These are phyloP conservation scores for Brachionus koreanus DNA, from an alignment of 1,140 invertebrate species.

Conservation along the genomic window DNA sequence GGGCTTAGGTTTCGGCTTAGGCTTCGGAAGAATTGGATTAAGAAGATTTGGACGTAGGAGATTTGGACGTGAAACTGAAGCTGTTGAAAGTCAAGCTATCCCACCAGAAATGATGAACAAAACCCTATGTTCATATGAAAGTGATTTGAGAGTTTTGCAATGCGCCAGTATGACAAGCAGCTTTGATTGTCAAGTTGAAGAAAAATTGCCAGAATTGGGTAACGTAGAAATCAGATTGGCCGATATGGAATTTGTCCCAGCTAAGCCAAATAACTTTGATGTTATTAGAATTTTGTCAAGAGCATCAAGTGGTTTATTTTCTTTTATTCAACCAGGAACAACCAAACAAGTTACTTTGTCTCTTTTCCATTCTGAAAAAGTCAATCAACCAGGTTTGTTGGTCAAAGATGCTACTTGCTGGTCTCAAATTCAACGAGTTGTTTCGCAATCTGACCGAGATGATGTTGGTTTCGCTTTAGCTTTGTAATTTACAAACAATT, in stretches of 20 bases:
- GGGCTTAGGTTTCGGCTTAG: neutral
- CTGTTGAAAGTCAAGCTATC: neutral
- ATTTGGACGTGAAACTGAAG: neutral
- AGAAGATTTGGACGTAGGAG: neutral
- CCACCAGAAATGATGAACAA: neutral
- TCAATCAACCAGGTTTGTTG: conserved; percentile 15
- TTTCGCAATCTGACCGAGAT: neutral
- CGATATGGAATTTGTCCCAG: neutral
- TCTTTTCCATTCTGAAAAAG: conserved; percentile 23
- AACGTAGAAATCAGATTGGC: conserved; percentile 9
- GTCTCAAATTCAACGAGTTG: neutral
- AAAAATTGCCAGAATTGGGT: neutral
- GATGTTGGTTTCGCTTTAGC: conserved; percentile 21
- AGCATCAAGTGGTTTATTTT: conserved; percentile 29
- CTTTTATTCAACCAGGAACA: conserved; percentile 16
- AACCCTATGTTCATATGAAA: neutral
- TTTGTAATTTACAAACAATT: conserved; percentile 18
- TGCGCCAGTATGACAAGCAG: neutral
- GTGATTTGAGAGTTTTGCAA: neutral
- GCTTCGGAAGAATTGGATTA: neutral
- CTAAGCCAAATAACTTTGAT: neutral
- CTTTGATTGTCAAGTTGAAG: neutral
- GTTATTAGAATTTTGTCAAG: conserved; percentile 23
- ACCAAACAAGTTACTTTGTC: neutral
- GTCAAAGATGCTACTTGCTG: neutral